Conservation (phyloP, 1,140 invertebrate genomes). For the Drosophila truncata region DNA sequence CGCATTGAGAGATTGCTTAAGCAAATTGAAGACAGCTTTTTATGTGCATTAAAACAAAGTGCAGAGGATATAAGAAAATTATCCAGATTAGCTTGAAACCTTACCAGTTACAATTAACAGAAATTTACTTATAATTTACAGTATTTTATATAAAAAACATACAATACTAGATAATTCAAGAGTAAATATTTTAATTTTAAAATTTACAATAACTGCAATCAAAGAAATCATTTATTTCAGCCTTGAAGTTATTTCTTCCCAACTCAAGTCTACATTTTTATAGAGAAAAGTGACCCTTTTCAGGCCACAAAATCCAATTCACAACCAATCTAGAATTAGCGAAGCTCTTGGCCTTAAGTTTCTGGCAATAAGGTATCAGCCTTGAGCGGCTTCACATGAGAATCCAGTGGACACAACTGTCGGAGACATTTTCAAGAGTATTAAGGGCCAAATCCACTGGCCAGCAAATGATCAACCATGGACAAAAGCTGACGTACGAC, state of each 20-base stretch:
- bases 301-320: not conserved
- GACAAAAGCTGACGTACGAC: slow-evolving; percentile 56
- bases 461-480: slow-evolving; percentile 52
- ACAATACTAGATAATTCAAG: too few relatives aligned
- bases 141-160: too few relatives aligned
- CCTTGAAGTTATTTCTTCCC: not conserved
- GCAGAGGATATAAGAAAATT: not conserved
- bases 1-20: slow-evolving; percentile 33
- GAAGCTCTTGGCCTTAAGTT: slow-evolving; percentile 13
- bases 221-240: not conserved
- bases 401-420: slow-evolving; percentile 18
- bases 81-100: not conserved
- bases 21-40: slow-evolving; percentile 27
- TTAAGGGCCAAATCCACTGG: slow-evolving; percentile 46
- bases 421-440: slow-evolving; percentile 51
- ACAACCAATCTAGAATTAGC: slow-evolving; percentile 10
- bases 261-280: not conserved
- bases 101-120: not conserved
- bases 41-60: not conserved
- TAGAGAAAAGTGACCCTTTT: not conserved
- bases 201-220: not conserved
- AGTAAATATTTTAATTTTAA: too few relatives aligned
- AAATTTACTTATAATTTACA: too few relatives aligned
- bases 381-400: slow-evolving; percentile 23
- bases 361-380: slow-evolving; percentile 20